Conservation (phyloP, 1,140 invertebrate species). For the Druon quercuslanigerum region DNA sequence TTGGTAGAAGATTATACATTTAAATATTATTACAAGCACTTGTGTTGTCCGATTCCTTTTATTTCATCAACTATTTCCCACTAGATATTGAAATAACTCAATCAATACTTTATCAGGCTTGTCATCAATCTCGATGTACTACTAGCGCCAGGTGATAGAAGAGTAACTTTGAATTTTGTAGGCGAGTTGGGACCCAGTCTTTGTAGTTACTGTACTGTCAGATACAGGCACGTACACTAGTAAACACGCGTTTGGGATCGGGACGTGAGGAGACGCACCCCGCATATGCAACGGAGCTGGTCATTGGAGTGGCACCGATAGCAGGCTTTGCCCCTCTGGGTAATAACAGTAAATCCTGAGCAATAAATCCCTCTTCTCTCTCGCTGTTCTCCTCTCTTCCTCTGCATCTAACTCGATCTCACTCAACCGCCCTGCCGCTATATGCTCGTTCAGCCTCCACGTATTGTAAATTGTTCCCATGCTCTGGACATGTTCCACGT, state of each 20-base stretch:
- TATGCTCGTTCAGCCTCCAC: constrained; percentile 46
- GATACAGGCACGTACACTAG: background rate
- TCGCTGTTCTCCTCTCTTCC: constrained; percentile 41
- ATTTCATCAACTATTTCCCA: too few relatives aligned
- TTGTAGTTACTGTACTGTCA: constrained; percentile 10
- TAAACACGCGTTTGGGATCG: constrained; percentile 40
- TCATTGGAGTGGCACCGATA: constrained; percentile 49
- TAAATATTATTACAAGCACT: too few relatives aligned
- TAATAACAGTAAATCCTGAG: constrained; percentile 74
- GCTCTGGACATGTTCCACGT: constrained; percentile 49
- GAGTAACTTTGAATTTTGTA: background rate
- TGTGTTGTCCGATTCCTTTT: too few relatives aligned
- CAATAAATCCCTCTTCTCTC: constrained; percentile 68
- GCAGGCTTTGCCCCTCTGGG: constrained; percentile 61
- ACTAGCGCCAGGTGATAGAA: background rate
- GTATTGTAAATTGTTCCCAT: constrained; percentile 62
- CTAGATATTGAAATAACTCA: too few relatives aligned
- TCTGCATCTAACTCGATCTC: constrained; percentile 28
- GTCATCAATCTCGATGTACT: background rate
- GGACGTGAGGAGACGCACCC: constrained; percentile 49
- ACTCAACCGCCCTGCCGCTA: constrained; percentile 34
- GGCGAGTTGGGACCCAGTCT: background rate
- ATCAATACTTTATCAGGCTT: background rate
- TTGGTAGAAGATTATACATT: background rate
- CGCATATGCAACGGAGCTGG: constrained; percentile 56